These are phyloP conservation scores for Phylloscopus trochiloides DNA, from an alignment of 2,113 vertebrate species.

Conservation along the genomic window DNA sequence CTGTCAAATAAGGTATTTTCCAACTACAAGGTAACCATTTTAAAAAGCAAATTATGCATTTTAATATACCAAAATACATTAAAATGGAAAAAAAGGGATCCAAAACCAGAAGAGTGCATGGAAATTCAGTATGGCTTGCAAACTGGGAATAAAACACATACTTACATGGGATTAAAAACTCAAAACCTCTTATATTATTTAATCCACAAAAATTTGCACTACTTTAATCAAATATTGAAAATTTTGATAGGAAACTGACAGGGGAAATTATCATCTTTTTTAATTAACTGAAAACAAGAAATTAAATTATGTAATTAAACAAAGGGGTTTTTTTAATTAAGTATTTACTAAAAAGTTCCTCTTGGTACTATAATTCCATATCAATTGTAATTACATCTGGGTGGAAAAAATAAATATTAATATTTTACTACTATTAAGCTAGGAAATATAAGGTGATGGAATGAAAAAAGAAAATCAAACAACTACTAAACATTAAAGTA, in stretches of 20 bases:
- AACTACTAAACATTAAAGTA: background rate
- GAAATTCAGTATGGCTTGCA: background rate
- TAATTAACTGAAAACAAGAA: background rate
- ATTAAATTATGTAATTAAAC: background rate
- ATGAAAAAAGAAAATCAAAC: background rate
- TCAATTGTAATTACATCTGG: background rate
- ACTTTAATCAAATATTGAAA: background rate
- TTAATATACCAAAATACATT: background rate
- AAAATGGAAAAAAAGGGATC: background rate
- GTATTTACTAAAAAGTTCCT: background rate
- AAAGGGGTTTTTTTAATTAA: background rate
- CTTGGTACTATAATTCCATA: background rate
- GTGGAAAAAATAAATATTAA: background rate
- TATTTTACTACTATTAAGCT: background rate
- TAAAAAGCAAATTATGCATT: background rate
- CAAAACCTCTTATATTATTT: background rate
- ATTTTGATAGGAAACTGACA: background rate
- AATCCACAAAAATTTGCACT: background rate
- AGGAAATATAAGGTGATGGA: background rate
- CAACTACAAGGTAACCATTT: background rate
- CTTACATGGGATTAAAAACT: background rate
- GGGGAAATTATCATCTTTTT: background rate
- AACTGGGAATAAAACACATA: background rate
- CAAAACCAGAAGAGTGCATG: background rate
- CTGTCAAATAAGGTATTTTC: constrained; percentile 55